Evolutionary conservation across 2,888 invertebrate genomes (phyloP), one percentile per base, ranked within the genome.

Genomic region (Tricholauxania praeusta): DNA sequence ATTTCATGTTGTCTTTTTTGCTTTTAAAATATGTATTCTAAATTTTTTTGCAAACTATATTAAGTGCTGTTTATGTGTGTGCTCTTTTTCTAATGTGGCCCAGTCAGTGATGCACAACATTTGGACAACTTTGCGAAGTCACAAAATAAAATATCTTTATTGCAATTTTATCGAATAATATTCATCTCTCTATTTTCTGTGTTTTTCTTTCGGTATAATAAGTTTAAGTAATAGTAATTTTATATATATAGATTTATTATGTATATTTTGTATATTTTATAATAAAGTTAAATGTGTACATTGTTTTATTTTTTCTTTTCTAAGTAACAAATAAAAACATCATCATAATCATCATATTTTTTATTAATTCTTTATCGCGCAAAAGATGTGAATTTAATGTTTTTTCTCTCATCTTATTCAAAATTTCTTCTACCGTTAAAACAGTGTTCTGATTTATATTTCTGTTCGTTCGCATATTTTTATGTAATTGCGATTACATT

Each of bases 231-330:
- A 72, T 72, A 60, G 62, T 67, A 53, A 52, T 70, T 62, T 66
- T 48, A 47, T 71, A 53, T 60, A 72, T 67, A 71, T 55, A 71
- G 28, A 22, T 71, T 63, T 71, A 71, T 64, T 51, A 65, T 72
- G 60, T 72, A 66, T 72, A 72, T 66, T 60, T 71, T 70, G 60
- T 69, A 69, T 69, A 69, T 69, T 69, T 69, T 22, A 65, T 71
- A 71, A 72, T 72, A 73, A 74, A 71, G 52, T 71, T 74, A 71
- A 74, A 66, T 67, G 73, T 73, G 73, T 73, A 73, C 73, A 74
- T 63, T 68, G 67, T 68, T 74, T 67, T 55, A 74, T 62, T 71
- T 71, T 39, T 39, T 39, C 39, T 39, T 39, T 39, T 72, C 68
- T 69, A 72, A 69, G 57, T 69, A 72, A 68, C 69, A 72, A 72